A percentile compares a stretch with the other conserved stretches of the same genome.
These are phyloP conservation scores for Sebastes steindachneri DNA, from an alignment of 2,797 vertebrate genomes.

Conservation along the genomic window DNA sequence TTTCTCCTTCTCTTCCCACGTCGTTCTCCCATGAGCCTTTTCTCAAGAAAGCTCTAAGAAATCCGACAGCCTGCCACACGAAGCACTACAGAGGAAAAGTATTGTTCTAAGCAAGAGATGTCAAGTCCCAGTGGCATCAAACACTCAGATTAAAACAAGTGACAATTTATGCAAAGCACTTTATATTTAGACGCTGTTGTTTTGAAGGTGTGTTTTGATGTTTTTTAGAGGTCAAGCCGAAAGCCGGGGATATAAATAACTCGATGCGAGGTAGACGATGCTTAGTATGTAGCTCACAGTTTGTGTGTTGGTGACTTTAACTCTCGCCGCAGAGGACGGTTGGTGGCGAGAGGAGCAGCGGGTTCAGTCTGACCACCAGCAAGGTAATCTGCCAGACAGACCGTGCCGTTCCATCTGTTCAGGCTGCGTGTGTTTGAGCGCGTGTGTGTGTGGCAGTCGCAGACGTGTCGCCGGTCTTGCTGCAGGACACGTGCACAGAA, in stretches of 20 bases:
- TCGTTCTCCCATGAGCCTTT: conserved; percentile 37
- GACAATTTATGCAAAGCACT: conserved; percentile 46
- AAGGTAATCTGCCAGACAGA: conserved; percentile 78
- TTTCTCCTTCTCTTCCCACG: conserved; percentile 13
- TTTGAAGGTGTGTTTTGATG: conserved; percentile 46
- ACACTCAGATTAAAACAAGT: conserved; percentile 5
- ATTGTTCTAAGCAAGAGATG: conserved; percentile 6
- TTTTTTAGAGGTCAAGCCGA: conserved; percentile 46
- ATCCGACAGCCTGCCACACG: conserved; percentile 26
- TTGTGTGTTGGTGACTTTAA: conserved; percentile 34
- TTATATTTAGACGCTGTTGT: conserved; percentile 63
- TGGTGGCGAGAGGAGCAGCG: conserved; percentile 14
- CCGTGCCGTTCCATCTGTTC: conserved; percentile 79
- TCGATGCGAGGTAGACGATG: not conserved
- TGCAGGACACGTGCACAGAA: conserved; percentile 3
- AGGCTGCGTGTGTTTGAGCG: conserved; percentile 32
- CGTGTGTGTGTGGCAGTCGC: conserved; percentile 26
- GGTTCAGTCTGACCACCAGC: conserved; percentile 64
- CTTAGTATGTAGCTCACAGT: conserved; percentile 29
- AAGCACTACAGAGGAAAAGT: not conserved
- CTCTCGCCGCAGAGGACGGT: conserved; percentile 18
- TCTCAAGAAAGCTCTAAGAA: conserved; percentile 28
- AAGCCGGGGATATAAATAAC: conserved; percentile 56
- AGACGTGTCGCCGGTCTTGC: conserved; percentile 46
- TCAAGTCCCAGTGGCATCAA: conserved; percentile 30